phyloP scores from a whole-genome alignment of 2,113 vertebrate species.

The Poicephalus gulielmi region DNA sequence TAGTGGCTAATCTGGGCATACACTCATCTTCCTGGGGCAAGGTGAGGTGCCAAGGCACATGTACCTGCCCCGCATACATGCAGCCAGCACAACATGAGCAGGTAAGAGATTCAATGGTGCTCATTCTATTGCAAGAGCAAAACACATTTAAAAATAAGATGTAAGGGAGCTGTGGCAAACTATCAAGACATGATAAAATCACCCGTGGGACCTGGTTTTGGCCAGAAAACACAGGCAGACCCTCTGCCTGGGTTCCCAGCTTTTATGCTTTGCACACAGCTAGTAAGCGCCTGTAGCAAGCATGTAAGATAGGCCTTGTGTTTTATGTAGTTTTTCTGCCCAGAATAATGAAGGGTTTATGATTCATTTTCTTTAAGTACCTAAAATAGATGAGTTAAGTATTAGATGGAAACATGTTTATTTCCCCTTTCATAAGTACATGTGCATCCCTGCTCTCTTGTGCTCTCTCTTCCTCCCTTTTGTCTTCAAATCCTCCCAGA shows the following conservation, averaged over 20 bases:
- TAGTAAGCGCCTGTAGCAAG: background rate
- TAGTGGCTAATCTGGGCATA: fast-evolving
- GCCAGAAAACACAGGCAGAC: background rate
- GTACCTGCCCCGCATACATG: fast-evolving
- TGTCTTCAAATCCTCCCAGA: background rate
- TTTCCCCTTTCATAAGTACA: background rate
- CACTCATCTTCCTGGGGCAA: fast-evolving
- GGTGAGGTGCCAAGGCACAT: fast-evolving
- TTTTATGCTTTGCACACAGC: background rate
- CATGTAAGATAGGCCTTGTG: background rate
- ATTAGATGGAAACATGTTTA: background rate
- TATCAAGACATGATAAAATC: background rate
- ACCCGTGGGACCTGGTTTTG: background rate
- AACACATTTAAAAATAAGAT: background rate
- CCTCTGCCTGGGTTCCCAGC: background rate
- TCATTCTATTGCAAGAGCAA: background rate
- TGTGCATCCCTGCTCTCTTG: background rate
- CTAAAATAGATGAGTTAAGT: background rate
- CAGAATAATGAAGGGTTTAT: background rate
- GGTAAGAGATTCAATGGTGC: background rate
- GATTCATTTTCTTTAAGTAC: background rate
- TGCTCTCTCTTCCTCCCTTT: background rate
- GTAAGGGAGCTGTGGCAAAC: background rate
- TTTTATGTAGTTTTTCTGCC: background rate
- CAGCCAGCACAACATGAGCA: background rate